A percentile compares a stretch with the other conserved stretches of the same genome.
Conservation (phyloP, 2,113 vertebrate species). For the Stomatorhinus ivindoensis region DNA sequence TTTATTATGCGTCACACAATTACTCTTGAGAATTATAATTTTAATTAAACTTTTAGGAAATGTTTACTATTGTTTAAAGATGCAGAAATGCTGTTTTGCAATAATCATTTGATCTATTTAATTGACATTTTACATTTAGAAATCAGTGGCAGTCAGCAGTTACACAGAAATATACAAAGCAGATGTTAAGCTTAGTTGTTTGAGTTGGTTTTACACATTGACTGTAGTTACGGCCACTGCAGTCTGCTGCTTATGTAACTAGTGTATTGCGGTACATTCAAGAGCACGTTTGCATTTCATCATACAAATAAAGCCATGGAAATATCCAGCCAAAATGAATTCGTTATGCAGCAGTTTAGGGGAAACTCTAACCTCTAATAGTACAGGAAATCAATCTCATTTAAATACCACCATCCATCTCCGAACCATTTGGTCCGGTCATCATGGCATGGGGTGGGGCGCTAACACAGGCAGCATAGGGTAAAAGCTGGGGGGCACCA, state of each 20-base stretch:
- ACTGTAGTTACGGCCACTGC: conserved; percentile 11
- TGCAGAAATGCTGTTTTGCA: neutral
- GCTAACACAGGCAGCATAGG: neutral
- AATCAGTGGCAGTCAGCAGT: conserved; percentile 10
- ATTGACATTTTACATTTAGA: conserved; percentile 18
- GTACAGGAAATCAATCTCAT: neutral
- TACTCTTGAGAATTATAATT: neutral
- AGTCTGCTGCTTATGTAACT: neutral
- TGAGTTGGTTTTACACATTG: neutral
- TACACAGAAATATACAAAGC: conserved; percentile 6
- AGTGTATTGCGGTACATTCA: neutral
- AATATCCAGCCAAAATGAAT: neutral
- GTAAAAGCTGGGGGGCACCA: neutral
- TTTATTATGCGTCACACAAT: neutral
- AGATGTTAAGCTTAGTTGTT: neutral
- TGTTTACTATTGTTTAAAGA: neutral
- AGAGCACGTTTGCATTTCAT: neutral
- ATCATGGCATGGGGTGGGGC: neutral
- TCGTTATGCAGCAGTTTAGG: neutral
- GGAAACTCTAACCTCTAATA: neutral
- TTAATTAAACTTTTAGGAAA: neutral
- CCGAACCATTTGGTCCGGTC: neutral
- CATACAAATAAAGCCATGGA: neutral
- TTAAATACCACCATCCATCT: neutral
- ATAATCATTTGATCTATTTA: conserved; percentile 25